Base-by-base conservation (phyloP, 1,140 invertebrate species). In the Nixonia krombeini region DNA sequence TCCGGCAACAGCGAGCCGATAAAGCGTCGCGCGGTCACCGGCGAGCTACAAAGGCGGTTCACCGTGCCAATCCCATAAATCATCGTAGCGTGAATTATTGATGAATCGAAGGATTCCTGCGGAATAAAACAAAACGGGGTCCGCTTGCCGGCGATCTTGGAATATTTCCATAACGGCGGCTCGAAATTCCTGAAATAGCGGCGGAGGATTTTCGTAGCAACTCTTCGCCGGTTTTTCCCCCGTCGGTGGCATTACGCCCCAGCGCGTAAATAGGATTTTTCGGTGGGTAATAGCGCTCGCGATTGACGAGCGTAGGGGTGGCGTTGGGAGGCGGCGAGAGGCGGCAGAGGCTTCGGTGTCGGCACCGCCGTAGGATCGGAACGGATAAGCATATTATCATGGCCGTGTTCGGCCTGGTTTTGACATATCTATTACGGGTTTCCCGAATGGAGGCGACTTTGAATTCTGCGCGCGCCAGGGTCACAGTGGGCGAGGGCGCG, bases 351-450 rank as follows among this genome's bases (percentile, higher is more conserved):
- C 33, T 45, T 6, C 15, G 10, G 13, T 63, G 50, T 61, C 64
- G 52, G 13, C 51, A 26, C 49, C 47, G 49, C 41, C 46, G 55
- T 52, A n/a, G 53, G 63, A 69, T 50, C 58, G 47, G 58, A 50
- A 63, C 52, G 65, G 58, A 79, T 83, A 72, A 73, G 72, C 73
- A 79, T 81, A 83, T 81, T 81, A 82, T 82, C 78, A 75, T 80
- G 78, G 55, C 70, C 74, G 73, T 75, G 73, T 80, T 73, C 69
- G 63, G 70, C 49, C 78, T 84, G 82, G 61, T 79, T 85, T 80
- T 84, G 83, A 82, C 83, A 85, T 81, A 82, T 84, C 83, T 83
- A 84, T 83, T 82, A 82, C 80, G 76, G 72, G 71, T 74, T 80
- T 74, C 65, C n/a, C 72, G 69, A 81, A 83, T 80, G 75, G 75